A percentile compares a stretch with the other conserved stretches of the same genome.
These are phyloP conservation scores for Acropternis orthonyx DNA, from an alignment of 2,797 vertebrate species.

Conservation along the genomic window DNA sequence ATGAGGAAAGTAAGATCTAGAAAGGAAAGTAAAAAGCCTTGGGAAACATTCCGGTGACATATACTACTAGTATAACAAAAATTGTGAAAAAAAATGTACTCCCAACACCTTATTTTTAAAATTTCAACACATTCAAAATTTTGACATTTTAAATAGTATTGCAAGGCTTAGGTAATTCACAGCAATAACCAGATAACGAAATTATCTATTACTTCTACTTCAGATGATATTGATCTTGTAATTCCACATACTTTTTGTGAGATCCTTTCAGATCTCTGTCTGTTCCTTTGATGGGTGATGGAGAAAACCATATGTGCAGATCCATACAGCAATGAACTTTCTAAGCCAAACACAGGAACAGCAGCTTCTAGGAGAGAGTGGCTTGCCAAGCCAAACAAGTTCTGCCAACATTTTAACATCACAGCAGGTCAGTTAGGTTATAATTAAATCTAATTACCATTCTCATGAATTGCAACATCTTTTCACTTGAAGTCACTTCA, in stretches of 20 bases:
- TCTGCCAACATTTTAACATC: constrained; percentile 48
- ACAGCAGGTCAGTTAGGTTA: constrained; percentile 49
- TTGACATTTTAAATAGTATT: neutral
- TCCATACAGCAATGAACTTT: neutral
- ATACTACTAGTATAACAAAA: neutral
- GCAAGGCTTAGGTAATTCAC: neutral
- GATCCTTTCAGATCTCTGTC: neutral
- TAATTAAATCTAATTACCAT: constrained; percentile 52
- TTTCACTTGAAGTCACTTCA: neutral
- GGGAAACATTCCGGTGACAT: neutral
- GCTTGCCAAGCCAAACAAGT: constrained; percentile 56
- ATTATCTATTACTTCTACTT: neutral
- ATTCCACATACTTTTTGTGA: neutral
- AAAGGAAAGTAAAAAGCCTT: neutral
- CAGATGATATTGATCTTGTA: neutral
- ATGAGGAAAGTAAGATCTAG: neutral
- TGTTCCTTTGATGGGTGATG: neutral
- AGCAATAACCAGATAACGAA: neutral
- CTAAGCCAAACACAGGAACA: neutral
- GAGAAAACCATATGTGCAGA: neutral
- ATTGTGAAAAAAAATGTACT: neutral
- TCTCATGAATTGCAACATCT: constrained; percentile 12
- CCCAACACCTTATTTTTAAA: neutral
- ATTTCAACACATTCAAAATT: neutral
- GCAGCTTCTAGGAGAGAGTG: neutral